Percentiles rank a stretch among this genome's conserved stretches.
Conservation (phyloP, 2,113 vertebrate genomes). For the Athene noctua region DNA sequence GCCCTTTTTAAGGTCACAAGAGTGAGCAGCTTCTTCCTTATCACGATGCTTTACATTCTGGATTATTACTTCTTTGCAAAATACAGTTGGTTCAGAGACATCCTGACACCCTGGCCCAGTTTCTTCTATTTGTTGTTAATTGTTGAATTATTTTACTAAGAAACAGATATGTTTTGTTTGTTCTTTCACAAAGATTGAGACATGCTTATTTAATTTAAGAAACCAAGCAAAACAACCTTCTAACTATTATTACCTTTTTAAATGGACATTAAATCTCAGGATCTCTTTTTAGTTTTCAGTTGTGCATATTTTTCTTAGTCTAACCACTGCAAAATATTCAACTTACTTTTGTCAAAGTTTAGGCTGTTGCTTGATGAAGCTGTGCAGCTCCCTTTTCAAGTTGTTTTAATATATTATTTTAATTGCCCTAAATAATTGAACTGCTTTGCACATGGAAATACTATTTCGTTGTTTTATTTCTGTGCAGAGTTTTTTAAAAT, state of each 20-base stretch:
- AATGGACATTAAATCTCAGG: background rate
- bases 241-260: background rate
- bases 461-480: slow-evolving; percentile 41
- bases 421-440: slow-evolving; percentile 62
- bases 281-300: background rate
- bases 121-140: background rate
- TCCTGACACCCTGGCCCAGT: background rate
- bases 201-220: background rate
- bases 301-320: background rate
- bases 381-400: slow-evolving; percentile 19
- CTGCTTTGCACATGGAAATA: slow-evolving; percentile 41
- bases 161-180: background rate
- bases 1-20: background rate
- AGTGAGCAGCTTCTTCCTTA: background rate
- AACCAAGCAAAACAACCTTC: background rate
- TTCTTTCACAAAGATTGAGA: background rate
- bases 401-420: slow-evolving; percentile 59
- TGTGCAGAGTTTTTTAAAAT: background rate
- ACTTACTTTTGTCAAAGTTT: background rate
- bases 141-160: background rate
- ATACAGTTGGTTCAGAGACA: background rate
- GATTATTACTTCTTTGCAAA: background rate
- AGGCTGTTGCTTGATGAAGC: slow-evolving; percentile 14
- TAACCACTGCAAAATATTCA: background rate
- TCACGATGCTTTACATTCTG: background rate